A percentile compares a stretch with the other conserved stretches of the same genome.
Conservation (phyloP, 2,888 invertebrate species). For the Diploptera punctata region DNA sequence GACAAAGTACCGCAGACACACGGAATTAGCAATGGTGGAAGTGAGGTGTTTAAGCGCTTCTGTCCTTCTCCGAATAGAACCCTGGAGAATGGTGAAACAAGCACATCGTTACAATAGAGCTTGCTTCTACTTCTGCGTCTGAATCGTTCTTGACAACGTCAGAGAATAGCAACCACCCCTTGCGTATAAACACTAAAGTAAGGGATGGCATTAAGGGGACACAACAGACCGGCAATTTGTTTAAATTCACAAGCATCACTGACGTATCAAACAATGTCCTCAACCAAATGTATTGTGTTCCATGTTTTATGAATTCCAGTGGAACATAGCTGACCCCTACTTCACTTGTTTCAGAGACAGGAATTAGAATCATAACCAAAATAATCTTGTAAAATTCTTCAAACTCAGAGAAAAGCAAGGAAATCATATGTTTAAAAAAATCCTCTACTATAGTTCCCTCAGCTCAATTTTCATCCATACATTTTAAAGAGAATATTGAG, state of each 20-base stretch:
- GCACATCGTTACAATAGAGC: not conserved
- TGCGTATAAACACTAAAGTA: not conserved
- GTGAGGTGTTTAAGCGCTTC: not conserved
- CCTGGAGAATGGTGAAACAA: not conserved
- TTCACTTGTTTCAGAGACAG: too few species aligned
- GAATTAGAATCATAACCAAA: too few species aligned
- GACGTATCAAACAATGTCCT: too few species aligned
- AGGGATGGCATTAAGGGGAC: not conserved
- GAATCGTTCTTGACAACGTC: not conserved
- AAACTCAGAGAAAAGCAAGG: too few species aligned
- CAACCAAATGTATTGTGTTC: too few species aligned
- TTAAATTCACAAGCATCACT: not conserved
- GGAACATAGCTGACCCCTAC: too few species aligned
- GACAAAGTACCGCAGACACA: not conserved
- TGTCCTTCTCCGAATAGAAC: not conserved
- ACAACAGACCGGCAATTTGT: not conserved
- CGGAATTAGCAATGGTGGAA: not conserved
- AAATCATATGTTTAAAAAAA: too few species aligned
- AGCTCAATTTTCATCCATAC: too few species aligned
- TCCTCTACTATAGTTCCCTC: too few species aligned
- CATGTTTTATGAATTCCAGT: too few species aligned
- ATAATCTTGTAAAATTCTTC: too few species aligned
- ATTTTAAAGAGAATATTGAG: too few species aligned
- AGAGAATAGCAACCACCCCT: not conserved
- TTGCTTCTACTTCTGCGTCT: not conserved